A percentile compares a stretch with the other conserved stretches of the same genome.
phyloP scores from a whole-genome alignment of 2,797 vertebrate species.

The Spinus pinus region DNA sequence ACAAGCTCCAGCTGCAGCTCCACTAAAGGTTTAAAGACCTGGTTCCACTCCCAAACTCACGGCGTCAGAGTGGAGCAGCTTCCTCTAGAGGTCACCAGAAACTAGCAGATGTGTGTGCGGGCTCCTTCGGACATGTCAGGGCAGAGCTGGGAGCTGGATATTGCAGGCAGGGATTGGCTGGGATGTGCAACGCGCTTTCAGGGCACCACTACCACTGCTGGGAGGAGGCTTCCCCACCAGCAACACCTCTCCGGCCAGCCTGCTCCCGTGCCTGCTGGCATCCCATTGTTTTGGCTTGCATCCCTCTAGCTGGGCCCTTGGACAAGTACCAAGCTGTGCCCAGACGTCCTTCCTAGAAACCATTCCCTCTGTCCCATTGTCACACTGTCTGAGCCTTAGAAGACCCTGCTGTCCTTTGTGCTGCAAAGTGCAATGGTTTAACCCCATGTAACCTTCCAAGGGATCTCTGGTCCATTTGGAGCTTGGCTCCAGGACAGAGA shows the following conservation, averaged over 20 bases:
- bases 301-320: background rate
- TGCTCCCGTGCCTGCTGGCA: background rate
- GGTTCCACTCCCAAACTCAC: accelerated
- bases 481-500: background rate
- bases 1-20: background rate
- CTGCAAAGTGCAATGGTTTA: background rate
- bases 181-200: accelerated
- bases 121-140: background rate
- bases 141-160: background rate
- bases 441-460: background rate
- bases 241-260: background rate
- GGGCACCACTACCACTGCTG: background rate
- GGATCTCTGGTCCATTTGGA: background rate
- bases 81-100: conserved; percentile 67
- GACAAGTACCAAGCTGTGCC: background rate
- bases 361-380: background rate
- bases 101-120: background rate
- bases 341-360: background rate
- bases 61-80: background rate
- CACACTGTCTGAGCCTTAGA: background rate
- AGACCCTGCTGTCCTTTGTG: background rate
- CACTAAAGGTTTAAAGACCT: background rate
- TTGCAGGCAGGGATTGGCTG: background rate
- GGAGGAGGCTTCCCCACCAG: background rate
- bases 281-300: background rate